Percentiles rank a stretch among this genome's conserved stretches.
Evolutionary conservation across 2,113 vertebrate species (phyloP).

Genomic region (Dermatemys mawii): DNA sequence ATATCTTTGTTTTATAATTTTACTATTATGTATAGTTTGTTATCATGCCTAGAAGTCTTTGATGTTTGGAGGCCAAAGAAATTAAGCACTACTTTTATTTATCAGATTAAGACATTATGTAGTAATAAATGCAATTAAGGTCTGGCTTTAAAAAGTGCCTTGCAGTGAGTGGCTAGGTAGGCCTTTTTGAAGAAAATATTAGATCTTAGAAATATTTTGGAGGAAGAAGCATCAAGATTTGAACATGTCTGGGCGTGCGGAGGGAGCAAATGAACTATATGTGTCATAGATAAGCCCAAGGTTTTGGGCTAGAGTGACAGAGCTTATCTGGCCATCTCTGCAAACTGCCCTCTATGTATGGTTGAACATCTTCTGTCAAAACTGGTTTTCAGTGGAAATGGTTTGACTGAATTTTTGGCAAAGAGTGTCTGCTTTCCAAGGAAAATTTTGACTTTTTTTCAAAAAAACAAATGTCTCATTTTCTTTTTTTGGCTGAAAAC

Average conservation of each 20-base stretch:
- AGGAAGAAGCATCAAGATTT: conserved; percentile 3
- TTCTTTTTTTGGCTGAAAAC: neutral
- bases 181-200: neutral
- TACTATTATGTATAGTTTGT: neutral
- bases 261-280: neutral
- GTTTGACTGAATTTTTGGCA: neutral
- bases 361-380: neutral
- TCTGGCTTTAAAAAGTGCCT: conserved; percentile 29
- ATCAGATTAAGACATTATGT: conserved; percentile 54
- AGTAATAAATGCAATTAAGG: conserved; percentile 16
- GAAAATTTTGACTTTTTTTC: neutral
- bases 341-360: accelerated
- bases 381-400: neutral
- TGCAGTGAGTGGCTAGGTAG: conserved; percentile 6
- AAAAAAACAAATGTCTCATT: neutral
- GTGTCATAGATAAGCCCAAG: neutral
- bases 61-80: neutral
- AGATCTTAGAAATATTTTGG: conserved; percentile 19
- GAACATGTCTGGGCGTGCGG: neutral
- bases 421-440: neutral
- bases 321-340: neutral
- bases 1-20: neutral
- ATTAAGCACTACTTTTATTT: neutral
- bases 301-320: neutral
- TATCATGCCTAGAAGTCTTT: neutral